These are phyloP conservation scores for Cheilosia impressa DNA, from an alignment of 2,888 invertebrate species.

Conservation along the genomic window DNA sequence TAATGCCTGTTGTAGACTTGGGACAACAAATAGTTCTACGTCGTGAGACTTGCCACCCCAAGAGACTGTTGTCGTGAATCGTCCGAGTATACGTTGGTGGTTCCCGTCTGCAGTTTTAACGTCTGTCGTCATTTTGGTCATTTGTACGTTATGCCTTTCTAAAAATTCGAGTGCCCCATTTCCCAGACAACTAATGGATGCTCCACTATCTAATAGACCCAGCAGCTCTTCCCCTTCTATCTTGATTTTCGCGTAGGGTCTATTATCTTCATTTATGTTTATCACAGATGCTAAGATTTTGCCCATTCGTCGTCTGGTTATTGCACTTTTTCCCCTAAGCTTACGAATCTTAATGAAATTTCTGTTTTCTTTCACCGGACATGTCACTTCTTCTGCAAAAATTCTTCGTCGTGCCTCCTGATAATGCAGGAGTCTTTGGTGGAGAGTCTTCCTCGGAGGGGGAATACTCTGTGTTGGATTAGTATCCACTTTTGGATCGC, in stretches of 20 bases:
- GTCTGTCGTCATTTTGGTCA: neutral
- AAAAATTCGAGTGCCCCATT: conserved; percentile 5
- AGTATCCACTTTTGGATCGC: no score
- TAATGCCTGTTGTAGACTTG: no score
- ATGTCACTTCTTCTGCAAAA: neutral
- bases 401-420: neutral
- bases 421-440: neutral
- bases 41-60: no score
- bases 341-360: neutral
- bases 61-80: no score
- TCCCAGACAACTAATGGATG: conserved; percentile 8
- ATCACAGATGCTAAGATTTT: neutral
- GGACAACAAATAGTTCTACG: no score
- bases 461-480: no score
- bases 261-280: conserved; percentile 18
- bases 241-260: conserved; percentile 5
- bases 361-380: neutral
- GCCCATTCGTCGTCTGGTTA: neutral
- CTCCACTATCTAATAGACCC: conserved; percentile 20
- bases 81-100: no score
- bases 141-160: neutral
- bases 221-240: neutral
- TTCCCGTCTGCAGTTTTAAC: neutral
- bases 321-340: conserved; percentile 7
- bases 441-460: neutral